A percentile compares a stretch with the other conserved stretches of the same genome.
Evolutionary conservation across 2,113 vertebrate genomes (phyloP).

Genomic region (Ammodytes dubius): DNA sequence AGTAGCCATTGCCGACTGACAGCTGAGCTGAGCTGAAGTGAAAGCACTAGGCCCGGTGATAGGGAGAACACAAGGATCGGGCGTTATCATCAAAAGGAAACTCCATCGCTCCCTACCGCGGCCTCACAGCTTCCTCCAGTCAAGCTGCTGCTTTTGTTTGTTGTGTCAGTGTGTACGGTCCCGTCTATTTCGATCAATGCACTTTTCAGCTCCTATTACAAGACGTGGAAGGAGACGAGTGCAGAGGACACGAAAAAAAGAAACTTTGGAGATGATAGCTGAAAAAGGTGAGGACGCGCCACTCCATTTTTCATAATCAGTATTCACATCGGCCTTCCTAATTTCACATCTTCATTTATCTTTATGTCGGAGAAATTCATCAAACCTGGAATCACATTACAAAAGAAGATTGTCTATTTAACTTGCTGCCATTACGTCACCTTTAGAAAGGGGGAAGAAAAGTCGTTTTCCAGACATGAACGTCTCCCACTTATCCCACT

Average conservation of each 20-base stretch:
- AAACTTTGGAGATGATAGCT: conserved; percentile 24
- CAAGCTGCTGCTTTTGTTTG: conserved; percentile 69
- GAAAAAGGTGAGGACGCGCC: conserved; percentile 31
- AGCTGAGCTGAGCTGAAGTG: conserved; percentile 65
- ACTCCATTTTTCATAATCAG: conserved; percentile 27
- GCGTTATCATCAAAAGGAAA: conserved; percentile 72
- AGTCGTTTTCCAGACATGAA: conserved; percentile 20
- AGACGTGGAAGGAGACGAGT: conserved; percentile 29
- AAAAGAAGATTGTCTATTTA: background rate
- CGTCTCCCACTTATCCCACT: conserved; percentile 54
- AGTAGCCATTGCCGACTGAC: conserved; percentile 51
- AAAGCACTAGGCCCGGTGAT: conserved; percentile 63
- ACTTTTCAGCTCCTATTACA: conserved; percentile 50
- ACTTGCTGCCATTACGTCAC: conserved; percentile 36
- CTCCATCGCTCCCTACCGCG: conserved; percentile 59
- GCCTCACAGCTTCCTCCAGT: conserved; percentile 68
- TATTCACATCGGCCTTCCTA: conserved; percentile 13
- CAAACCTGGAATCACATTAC: conserved; percentile 10
- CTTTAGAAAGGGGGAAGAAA: conserved; percentile 39
- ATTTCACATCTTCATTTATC: conserved; percentile 38
- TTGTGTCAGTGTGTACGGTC: conserved; percentile 58
- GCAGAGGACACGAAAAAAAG: conserved; percentile 1
- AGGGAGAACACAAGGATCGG: conserved; percentile 67
- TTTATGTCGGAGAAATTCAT: conserved; percentile 41
- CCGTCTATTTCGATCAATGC: conserved; percentile 61